These are phyloP conservation scores for Microctonus aethiopoides DNA, from an alignment of 2,888 invertebrate species.

Conservation along the genomic window DNA sequence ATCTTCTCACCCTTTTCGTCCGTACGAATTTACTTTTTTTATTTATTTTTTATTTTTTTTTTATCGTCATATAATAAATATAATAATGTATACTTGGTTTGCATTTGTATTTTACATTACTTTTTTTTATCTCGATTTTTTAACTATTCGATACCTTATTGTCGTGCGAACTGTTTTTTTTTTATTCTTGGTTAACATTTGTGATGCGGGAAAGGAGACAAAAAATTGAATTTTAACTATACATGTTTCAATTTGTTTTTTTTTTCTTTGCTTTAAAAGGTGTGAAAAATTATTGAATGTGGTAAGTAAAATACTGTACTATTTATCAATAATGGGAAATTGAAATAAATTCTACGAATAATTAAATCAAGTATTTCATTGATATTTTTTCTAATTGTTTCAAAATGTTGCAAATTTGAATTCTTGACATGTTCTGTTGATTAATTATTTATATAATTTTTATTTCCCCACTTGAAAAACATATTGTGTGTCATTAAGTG, in stretches of 20 bases:
- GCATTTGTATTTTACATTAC: constrained; percentile 65
- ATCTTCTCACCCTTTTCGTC: constrained; percentile 40
- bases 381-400: neutral
- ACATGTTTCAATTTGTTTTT: neutral
- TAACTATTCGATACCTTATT: constrained; percentile 67
- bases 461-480: constrained; percentile 33
- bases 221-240: constrained; percentile 12
- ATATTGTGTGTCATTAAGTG: constrained; percentile 46
- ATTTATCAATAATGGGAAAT: neutral
- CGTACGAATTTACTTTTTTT: constrained; percentile 47
- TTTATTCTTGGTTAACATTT: constrained; percentile 41
- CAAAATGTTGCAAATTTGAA: neutral
- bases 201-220: constrained; percentile 34
- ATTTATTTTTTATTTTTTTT: constrained; percentile 12
- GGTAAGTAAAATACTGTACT: neutral
- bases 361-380: neutral
- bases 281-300: neutral
- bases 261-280: neutral
- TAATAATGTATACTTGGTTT: constrained; percentile 65
- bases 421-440: neutral
- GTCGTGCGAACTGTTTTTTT: constrained; percentile 65
- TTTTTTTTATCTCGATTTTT: constrained; percentile 54
- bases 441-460: constrained; percentile 1
- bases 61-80: constrained; percentile 63
- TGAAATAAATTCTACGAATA: neutral